Base-by-base conservation (phyloP, 2,888 invertebrate species). In the Ypsolopha sequella region DNA sequence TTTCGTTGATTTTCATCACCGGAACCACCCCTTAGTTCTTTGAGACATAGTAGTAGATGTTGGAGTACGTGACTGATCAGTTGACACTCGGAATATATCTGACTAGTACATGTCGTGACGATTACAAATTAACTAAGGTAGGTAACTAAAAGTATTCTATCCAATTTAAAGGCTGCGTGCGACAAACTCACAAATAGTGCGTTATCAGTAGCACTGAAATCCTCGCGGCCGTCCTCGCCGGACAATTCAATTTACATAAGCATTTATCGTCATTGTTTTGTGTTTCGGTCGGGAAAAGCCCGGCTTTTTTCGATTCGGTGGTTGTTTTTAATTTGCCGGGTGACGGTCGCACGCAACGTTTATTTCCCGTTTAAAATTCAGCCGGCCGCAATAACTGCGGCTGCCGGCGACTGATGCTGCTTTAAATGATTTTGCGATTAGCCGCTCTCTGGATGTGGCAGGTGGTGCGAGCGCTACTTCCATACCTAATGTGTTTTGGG, bases 191-290 rank as follows among this genome's bases (percentile, higher is more conserved):
- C 72, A 71, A 76, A 73, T 65, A 67, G 61, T 62, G 58, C 59
- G 70, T 14, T 64, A 77, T 77, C 76, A 64, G 60, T 52, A 49
- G 59, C 61, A 62, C 71, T 70, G 69, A 66, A 66, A 64, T 60
- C 63, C 58, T 55, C 58, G 62, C 64, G 58, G 56, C 61, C 62
- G 51, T 56, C 55, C 54, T 52, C 56, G 55, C 52, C 54, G 59
- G 60, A 66, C 74, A 58, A 70, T 73, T 71, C 66, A 66, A 78
- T 78, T 78, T 76, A 69, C 76, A 78, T 78, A 76, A 70, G 59
- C 66, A 61, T 68, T 74, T 66, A 67, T 66, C 60, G 65, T 66
- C 66, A 64, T 66, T 63, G 62, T 66, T 66, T 64, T 60, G 56
- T 52, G 48, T 50, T 53, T 48, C 36, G 36, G 39, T 24, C 43